Conservation (phyloP, 2,113 vertebrate species). For the Phocoena phocoena region DNA sequence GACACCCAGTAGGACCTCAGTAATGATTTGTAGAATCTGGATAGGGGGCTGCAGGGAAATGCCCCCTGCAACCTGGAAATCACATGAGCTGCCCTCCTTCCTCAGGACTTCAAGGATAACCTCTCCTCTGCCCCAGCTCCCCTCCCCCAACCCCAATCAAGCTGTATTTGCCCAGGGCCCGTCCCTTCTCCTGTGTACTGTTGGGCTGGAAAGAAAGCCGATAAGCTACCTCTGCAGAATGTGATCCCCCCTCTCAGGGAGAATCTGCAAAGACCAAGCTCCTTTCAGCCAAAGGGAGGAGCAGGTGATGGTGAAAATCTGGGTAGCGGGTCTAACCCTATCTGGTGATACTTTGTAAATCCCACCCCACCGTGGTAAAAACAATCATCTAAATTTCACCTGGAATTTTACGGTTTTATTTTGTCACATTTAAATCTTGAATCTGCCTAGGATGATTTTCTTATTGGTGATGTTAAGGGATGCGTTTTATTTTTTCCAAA, state of each 20-base stretch:
- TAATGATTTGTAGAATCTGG: neutral
- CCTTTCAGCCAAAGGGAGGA: neutral
- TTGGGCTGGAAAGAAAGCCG: neutral
- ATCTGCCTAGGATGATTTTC: neutral
- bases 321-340: neutral
- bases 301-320: neutral
- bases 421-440: neutral
- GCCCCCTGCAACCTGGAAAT: neutral
- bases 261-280: neutral
- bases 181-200: neutral
- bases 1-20: neutral
- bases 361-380: neutral
- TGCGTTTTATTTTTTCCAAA: neutral
- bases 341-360: neutral
- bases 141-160: accelerated
- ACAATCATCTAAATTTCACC: neutral
- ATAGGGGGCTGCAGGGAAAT: neutral
- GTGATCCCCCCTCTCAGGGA: neutral
- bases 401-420: neutral
- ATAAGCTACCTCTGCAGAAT: neutral
- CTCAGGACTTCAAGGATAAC: neutral
- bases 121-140: neutral
- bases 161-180: neutral
- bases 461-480: neutral
- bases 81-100: too few species aligned